A percentile compares a stretch with the other conserved stretches of the same genome.
Conservation (phyloP, 2,797 vertebrate genomes). For the Pangasius krempfi region DNA sequence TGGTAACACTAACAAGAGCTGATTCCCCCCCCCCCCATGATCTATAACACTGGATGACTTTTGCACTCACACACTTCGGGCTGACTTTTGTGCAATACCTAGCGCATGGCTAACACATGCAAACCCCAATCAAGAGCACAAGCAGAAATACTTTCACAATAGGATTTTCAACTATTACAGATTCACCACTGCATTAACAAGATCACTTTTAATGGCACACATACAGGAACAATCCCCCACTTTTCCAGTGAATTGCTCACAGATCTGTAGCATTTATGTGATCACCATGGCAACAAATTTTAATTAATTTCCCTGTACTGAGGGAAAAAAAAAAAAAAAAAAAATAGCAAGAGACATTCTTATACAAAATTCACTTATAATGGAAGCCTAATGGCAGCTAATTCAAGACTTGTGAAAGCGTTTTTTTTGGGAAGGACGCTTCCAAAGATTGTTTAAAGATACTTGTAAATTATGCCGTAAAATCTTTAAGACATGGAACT, state of each 20-base stretch:
- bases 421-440: too few species aligned
- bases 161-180: neutral
- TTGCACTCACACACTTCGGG: neutral
- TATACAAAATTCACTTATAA: neutral
- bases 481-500: neutral
- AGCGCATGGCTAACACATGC: neutral
- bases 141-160: neutral
- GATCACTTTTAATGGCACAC: neutral
- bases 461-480: neutral
- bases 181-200: neutral
- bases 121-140: neutral
- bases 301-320: neutral
- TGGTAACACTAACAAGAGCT: constrained; percentile 15
- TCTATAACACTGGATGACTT: constrained; percentile 5
- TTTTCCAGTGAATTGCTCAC: neutral
- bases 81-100: neutral
- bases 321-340: neutral
- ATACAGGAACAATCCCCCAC: neutral
- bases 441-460: neutral
- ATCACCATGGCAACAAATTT: constrained; percentile 9
- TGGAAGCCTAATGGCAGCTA: neutral
- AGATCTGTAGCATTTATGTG: neutral
- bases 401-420: neutral
- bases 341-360: neutral
- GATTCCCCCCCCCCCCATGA: neutral